phyloP scores from a whole-genome alignment of 2,113 vertebrate species.

The Danio rerio region GRCz12tu NC_133195.1:23110501-23111000 shows the following conservation, averaged over 20 bases:
- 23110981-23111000: background rate
- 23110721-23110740: slow-evolving; percentile 88
- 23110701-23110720: slow-evolving; percentile 83
- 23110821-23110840: slow-evolving; percentile 5
- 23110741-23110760: slow-evolving; percentile 42
- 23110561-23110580: background rate
- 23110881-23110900: slow-evolving; percentile 9
- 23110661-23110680: slow-evolving; percentile 99
- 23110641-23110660: slow-evolving; percentile 70
- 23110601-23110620: slow-evolving; percentile 30
- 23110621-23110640: slow-evolving; percentile 32
- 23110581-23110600: slow-evolving; percentile 31
- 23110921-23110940: slow-evolving; percentile 29
- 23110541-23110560: background rate
- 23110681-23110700: slow-evolving; percentile 87
- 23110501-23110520: background rate
- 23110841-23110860: background rate
- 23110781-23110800: slow-evolving; percentile 44
- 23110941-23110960: slow-evolving; percentile 2
- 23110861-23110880: slow-evolving; percentile 29
- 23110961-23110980: background rate
- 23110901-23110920: slow-evolving; percentile 37
- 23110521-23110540: background rate
- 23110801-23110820: slow-evolving; percentile 10
- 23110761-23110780: slow-evolving; percentile 46